Evolutionary conservation across 2,113 vertebrate species (phyloP), one percentile per base, ranked within the genome.

Genomic region (Hemibagrus wyckioides): DNA sequence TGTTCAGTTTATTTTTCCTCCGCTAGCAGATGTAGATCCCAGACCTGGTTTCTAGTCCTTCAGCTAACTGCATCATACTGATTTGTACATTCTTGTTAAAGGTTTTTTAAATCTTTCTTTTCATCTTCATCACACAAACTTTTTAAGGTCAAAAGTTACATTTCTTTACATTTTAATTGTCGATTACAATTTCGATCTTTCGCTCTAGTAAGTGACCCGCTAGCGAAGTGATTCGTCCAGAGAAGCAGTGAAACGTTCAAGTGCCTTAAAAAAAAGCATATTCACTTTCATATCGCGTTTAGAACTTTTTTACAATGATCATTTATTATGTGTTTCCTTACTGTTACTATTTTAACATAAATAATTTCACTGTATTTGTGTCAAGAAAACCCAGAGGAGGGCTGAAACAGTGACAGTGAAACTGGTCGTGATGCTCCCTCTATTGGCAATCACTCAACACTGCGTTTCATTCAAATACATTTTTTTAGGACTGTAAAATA

Each of bases 391-490:
- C 21, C 21, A 75, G 39, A 44, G 39, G 23, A 71, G 67, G 33
- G 39, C 33, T 10, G 1, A 39, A 75, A 75, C 23, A 50, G 41
- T 17, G 44, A 52, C 23, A 73, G 30, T 14, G n/a, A 73, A 84
- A 39, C 41, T 80, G 15, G 83, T 54, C 23, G 14, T 28, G 73
- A 25, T 21, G 44, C 80, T 52, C 84, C 88, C 84, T 67, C 87
- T 88, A 21, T 41, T 15, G 57, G 48, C 11, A 14, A 57, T 57
- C 17, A 82, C 6, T 19, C 3, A 25, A 39, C 25, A 54, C 44
- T 59, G 15, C 63, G 11, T 39, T 7, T 61, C 21, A 52, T 52
- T 52, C 14, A 77, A 50, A 50, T 17, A 48, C n/a, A 33, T 7
- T 36, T 36, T 69, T 36, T 8, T 19, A 3, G 30, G 15, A 3